phyloP scores from a whole-genome alignment of 2,113 vertebrate species.

The Pachyramphus minor region DNA sequence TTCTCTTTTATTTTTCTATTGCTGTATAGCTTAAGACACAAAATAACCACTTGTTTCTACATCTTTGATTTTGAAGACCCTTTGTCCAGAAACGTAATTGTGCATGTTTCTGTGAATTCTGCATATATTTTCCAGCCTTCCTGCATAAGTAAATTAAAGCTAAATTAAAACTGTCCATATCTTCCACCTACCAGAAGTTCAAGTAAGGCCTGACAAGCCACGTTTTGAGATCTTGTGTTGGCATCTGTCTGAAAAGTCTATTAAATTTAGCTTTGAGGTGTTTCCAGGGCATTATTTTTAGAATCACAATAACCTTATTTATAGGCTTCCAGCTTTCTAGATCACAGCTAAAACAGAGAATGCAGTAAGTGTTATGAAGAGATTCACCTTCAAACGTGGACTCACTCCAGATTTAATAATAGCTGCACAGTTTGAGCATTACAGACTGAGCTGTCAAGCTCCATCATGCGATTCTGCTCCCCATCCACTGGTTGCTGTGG shows the following conservation, averaged over 20 bases:
- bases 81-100: neutral
- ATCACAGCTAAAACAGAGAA: neutral
- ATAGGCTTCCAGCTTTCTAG: neutral
- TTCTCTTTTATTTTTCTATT: neutral
- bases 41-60: neutral
- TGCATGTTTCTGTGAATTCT: neutral
- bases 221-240: neutral
- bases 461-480: neutral
- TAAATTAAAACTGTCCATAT: neutral
- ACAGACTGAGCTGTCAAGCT: neutral
- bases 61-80: neutral
- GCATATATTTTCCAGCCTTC: neutral
- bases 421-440: neutral
- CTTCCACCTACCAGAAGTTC: neutral
- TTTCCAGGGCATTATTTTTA: slow-evolving; percentile 36
- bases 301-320: slow-evolving; percentile 9
- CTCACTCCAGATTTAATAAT: neutral
- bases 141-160: neutral
- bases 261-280: neutral
- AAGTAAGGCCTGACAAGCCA: neutral
- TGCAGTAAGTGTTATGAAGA: neutral
- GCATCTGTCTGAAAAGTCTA: neutral
- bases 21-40: neutral
- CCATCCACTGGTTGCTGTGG: neutral
- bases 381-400: neutral